Evolutionary conservation across 30 jellyfish, hydroid and myxozoan species (phyloP).

Genomic region (Aurelia aurita): DNA sequence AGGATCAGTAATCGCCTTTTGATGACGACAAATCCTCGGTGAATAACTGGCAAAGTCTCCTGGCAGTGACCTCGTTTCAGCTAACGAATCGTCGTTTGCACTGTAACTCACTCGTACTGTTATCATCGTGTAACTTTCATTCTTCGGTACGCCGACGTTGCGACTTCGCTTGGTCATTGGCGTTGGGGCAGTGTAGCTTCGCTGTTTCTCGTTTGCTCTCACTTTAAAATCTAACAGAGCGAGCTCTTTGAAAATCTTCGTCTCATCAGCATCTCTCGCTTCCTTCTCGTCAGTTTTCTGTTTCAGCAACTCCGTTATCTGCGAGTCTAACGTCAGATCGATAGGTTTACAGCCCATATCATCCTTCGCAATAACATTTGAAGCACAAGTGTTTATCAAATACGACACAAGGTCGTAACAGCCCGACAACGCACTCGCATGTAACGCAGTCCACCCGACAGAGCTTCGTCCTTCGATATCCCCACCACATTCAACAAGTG

Average conservation of each 20-base stretch:
- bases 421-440: slow-evolving; percentile 85
- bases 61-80: slow-evolving; percentile 30
- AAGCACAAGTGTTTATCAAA: slow-evolving; percentile 64
- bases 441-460: slow-evolving; percentile 90
- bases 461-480: slow-evolving; percentile 72
- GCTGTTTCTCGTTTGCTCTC: neutral
- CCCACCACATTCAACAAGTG: slow-evolving; percentile 73
- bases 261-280: slow-evolving; percentile 10
- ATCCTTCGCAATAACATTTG: slow-evolving; percentile 71
- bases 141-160: neutral
- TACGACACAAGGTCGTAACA: slow-evolving; percentile 58
- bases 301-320: slow-evolving; percentile 16
- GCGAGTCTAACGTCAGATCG: slow-evolving; percentile 70
- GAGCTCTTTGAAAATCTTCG: neutral
- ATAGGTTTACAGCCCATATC: slow-evolving; percentile 88
- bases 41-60: slow-evolving; percentile 4
- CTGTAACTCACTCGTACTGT: neutral
- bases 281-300: neutral
- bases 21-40: neutral
- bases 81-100: neutral
- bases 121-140: slow-evolving; percentile 7
- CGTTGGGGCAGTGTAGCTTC: slow-evolving; percentile 25
- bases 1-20: neutral
- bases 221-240: neutral
- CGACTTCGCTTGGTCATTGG: neutral